Evolutionary conservation across 35 echinoderm and acorn worm species (phyloP).

Genomic region (Ophioderma brevispina): DNA sequence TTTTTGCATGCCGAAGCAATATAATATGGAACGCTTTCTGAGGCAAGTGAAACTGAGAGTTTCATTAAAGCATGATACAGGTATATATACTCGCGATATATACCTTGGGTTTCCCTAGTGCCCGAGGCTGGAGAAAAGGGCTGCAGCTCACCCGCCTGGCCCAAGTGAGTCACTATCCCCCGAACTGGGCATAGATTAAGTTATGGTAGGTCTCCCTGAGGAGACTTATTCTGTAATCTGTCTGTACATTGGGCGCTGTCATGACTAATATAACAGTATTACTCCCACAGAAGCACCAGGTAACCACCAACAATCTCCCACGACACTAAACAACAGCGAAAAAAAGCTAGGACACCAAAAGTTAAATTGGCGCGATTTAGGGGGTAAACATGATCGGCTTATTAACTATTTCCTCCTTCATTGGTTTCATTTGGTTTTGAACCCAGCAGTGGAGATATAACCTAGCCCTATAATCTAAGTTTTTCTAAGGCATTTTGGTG

Average conservation of each 20-base stretch:
- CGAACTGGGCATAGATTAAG: slow-evolving; percentile 25
- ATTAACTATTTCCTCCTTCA: too few relatives aligned
- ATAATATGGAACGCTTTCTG: not conserved
- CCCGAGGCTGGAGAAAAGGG: not conserved
- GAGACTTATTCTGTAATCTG: slow-evolving; percentile 13
- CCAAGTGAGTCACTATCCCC: not conserved
- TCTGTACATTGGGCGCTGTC: slow-evolving; percentile 6
- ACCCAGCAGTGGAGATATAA: too few relatives aligned
- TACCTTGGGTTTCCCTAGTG: not conserved
- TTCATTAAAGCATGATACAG: slow-evolving; percentile 6
- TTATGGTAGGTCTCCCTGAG: not conserved
- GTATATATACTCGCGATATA: not conserved
- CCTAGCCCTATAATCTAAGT: too few relatives aligned
- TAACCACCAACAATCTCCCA: not conserved
- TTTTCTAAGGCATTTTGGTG: too few relatives aligned
- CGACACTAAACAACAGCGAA: not conserved
- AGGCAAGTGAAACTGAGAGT: not conserved
- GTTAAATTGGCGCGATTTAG: too few relatives aligned
- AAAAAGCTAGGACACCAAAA: not conserved
- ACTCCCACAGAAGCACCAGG: not conserved
- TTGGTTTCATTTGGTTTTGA: too few relatives aligned
- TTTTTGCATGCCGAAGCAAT: not conserved
- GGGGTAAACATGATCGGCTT: too few relatives aligned
- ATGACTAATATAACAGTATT: not conserved
- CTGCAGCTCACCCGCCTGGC: not conserved